Percentiles rank a stretch among this genome's conserved stretches.
Conservation (phyloP, 2,888 invertebrate species). For the Callyntrura sp. region DNA sequence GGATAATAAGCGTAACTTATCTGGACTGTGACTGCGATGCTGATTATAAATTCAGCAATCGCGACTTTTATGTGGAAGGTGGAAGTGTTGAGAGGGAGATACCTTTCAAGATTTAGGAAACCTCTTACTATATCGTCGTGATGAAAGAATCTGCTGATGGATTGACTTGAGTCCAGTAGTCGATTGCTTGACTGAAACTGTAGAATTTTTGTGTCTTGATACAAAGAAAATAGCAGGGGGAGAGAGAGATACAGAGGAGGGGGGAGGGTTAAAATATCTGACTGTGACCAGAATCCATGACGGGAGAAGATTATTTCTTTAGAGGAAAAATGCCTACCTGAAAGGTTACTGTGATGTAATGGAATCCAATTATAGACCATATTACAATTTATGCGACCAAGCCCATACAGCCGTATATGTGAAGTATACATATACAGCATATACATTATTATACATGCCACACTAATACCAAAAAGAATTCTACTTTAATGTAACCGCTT, state of each 20-base stretch:
- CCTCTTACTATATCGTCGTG: constrained; percentile 13
- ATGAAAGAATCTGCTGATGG: constrained; percentile 40
- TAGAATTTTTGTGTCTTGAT: not conserved
- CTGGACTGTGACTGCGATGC: constrained; percentile 49
- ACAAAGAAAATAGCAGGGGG: constrained; percentile 51
- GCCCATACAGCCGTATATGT: constrained; percentile 36
- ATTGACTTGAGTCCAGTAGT: constrained; percentile 34
- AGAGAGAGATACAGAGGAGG: too few relatives aligned
- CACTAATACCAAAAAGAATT: not conserved
- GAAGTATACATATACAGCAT: too few relatives aligned
- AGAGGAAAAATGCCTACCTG: constrained; percentile 63
- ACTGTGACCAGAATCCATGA: constrained; percentile 67
- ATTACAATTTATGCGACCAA: constrained; percentile 69
- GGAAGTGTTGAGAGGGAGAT: not conserved
- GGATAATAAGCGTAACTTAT: constrained; percentile 76
- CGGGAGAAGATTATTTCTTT: constrained; percentile 65
- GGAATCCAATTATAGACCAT: constrained; percentile 71
- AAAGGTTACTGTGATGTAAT: constrained; percentile 68
- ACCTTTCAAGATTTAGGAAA: constrained; percentile 29
- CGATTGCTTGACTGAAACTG: not conserved
- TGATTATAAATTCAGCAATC: constrained; percentile 27
- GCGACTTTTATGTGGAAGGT: constrained; percentile 9
- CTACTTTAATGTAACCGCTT: not conserved
- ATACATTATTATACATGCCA: constrained; percentile 32
- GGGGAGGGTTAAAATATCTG: not conserved